Conservation (phyloP, 2,797 vertebrate genomes). For the Stomatorhinus walkeri region DNA sequence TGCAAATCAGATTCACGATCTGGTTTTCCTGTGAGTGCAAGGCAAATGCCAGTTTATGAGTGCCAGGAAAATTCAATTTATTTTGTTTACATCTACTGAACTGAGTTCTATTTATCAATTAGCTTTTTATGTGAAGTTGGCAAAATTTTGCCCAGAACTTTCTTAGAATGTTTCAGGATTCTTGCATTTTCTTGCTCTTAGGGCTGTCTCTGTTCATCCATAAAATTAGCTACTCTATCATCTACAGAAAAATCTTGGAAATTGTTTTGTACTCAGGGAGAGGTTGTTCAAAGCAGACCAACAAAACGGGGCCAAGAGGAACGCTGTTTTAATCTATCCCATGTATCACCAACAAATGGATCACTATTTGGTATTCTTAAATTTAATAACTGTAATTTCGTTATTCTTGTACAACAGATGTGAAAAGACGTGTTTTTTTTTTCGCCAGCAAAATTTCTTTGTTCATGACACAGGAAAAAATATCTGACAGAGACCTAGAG, state of each 20-base stretch:
- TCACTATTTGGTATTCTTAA: background rate
- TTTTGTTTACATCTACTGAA: background rate
- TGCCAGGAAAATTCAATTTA: background rate
- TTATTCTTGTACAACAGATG: conserved; percentile 1
- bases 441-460: background rate
- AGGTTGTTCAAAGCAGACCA: background rate
- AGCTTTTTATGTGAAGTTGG: background rate
- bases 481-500: background rate
- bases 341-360: background rate
- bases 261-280: background rate
- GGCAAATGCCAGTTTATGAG: background rate
- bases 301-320: background rate
- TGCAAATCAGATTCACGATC: background rate
- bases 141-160: background rate
- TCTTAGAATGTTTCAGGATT: background rate
- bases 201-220: background rate
- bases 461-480: background rate
- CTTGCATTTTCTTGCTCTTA: background rate
- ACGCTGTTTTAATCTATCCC: background rate
- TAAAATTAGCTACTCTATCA: background rate
- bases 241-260: background rate
- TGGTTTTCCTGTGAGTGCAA: background rate
- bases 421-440: background rate
- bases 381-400: background rate
- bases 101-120: background rate